Evolutionary conservation across 1,140 invertebrate species (phyloP), one percentile per base, ranked within the genome.

Genomic region (Cydia splendana): DNA sequence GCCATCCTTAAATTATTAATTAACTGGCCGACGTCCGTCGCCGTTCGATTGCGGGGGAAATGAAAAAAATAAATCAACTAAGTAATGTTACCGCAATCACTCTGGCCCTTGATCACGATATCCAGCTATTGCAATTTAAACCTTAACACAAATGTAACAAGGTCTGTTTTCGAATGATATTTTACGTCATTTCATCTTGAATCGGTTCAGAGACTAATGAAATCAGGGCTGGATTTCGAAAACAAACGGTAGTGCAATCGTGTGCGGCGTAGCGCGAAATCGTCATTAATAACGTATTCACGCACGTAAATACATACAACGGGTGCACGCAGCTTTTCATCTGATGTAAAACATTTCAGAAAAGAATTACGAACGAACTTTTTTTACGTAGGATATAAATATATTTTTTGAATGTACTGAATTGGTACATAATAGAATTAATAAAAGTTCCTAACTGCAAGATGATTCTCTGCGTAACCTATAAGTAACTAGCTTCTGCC

Each of bases 1-100:
- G 80, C 80, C 76, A 75, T 82, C 81, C 82, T 87, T 90, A 88
- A 91, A 92, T 89, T 91, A 92, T 91, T 91, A 92, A 91, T 91
- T 92, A 92, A 91, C 88, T 81, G 84, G 80, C 84, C 79, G 79
- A 80, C 83, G 82, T 62, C 57, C 84, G 80, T 78, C 53, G 83
- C 86, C 87, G 87, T 91, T 92, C 84, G 87, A 88, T 87, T 84
- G 88, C 76, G 82, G 75, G 84, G 86, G 86, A 85, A 83, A 84
- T 86, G 86, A 80, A 88, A 91, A 90, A 91, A 89, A 87, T 82
- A 88, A 88, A 88, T 85, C 82, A 85, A 82, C 82, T 62, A 62
- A 62, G 57, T 62, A 24, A 62, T 62, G 57, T 24, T 24, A 24
- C 57, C 57, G 57, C 57, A 62, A 24, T 62, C 57, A 62, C 20